A percentile compares a stretch with the other conserved stretches of the same genome.
phyloP scores from a whole-genome alignment of 2,797 vertebrate species.

The Fratercula arctica region DNA sequence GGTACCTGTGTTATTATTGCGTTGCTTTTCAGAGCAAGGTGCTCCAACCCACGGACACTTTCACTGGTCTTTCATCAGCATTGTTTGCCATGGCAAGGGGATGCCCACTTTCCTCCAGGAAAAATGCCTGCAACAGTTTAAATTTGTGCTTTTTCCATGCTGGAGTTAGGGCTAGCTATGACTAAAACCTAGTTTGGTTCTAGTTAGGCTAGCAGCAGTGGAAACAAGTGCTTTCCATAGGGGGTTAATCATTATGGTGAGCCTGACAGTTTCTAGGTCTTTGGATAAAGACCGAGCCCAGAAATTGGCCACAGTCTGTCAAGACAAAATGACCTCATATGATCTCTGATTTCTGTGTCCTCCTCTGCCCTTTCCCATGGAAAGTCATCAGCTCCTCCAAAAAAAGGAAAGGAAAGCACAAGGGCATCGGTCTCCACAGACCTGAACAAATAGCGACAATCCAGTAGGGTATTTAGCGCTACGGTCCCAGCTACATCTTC shows the following conservation, averaged over 20 bases:
- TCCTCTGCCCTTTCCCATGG: not conserved
- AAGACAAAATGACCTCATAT: not conserved
- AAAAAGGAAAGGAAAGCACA: not conserved
- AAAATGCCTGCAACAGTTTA: not conserved
- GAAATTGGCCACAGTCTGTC: slow-evolving; percentile 7
- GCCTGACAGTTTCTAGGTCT: slow-evolving; percentile 36
- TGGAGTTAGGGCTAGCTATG: not conserved
- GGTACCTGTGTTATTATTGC: not conserved
- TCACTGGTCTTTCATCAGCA: not conserved
- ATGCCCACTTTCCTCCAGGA: not conserved
- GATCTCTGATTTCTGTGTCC: slow-evolving; percentile 23
- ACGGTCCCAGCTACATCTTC: not conserved
- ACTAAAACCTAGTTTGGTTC: not conserved
- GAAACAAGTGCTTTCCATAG: not conserved
- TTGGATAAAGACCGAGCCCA: not conserved
- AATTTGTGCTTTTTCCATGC: not conserved
- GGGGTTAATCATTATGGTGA: not conserved
- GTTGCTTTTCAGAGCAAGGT: not conserved
- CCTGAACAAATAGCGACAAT: accelerated
- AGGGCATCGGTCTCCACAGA: not conserved
- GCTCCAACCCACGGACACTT: not conserved
- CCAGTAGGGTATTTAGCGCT: not conserved
- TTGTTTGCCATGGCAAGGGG: accelerated
- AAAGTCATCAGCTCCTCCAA: not conserved
- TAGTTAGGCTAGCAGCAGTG: not conserved